Conservation (phyloP, 2,888 invertebrate species). For the Hymenopus coronatus region DNA sequence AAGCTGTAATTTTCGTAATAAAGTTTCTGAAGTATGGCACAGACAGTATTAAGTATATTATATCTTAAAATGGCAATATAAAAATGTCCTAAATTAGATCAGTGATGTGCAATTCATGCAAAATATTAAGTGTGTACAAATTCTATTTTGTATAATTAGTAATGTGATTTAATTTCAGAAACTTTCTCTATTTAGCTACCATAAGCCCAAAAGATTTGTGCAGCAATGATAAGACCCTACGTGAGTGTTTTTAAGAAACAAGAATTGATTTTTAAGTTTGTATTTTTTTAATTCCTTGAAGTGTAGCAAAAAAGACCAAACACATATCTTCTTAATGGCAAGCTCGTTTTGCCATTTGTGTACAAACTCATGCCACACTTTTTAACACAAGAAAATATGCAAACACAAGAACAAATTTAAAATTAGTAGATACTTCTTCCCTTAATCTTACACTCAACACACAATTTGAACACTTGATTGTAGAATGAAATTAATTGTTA, state of each 20-base stretch:
- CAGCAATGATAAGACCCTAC: background rate
- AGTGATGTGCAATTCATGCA: background rate
- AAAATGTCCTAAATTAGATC: too few relatives aligned
- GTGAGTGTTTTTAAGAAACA: background rate
- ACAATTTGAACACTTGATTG: background rate
- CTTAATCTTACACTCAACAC: background rate
- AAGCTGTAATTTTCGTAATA: too few relatives aligned
- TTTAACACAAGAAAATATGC: background rate
- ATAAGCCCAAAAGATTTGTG: background rate
- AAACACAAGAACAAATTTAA: background rate
- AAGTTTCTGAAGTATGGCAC: too few relatives aligned
- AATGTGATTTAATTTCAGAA: too few relatives aligned
- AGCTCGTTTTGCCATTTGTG: background rate
- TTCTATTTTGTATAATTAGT: too few relatives aligned
- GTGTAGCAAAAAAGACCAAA: too few relatives aligned
- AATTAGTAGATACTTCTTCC: background rate
- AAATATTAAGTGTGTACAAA: background rate
- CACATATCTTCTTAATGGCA: too few relatives aligned
- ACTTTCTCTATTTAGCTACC: background rate
- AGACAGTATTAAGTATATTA: too few relatives aligned
- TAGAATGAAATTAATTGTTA: background rate
- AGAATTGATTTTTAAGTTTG: background rate
- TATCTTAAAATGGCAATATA: too few relatives aligned
- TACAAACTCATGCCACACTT: background rate
- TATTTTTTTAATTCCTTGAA: too few relatives aligned